Conservation (phyloP, 2,113 vertebrate species). For the Alethe castanea region DNA sequence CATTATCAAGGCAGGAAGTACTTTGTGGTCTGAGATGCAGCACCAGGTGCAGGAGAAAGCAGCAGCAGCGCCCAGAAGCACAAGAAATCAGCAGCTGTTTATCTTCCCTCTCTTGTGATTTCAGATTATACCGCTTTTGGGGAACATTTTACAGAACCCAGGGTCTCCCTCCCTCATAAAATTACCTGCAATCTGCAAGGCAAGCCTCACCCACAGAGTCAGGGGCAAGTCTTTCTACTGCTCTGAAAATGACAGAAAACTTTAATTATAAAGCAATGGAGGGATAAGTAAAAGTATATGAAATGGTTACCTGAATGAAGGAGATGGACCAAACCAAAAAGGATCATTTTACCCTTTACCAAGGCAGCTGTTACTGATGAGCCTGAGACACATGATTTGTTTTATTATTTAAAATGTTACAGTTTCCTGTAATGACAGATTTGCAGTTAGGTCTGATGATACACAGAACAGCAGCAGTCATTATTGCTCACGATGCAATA, state of each 20-base stretch:
- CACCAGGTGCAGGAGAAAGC: background rate
- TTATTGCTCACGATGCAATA: background rate
- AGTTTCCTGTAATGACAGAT: background rate
- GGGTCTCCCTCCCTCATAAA: background rate
- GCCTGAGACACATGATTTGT: rapidly evolving
- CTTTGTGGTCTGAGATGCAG: background rate
- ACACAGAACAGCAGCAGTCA: background rate
- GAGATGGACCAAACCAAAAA: background rate
- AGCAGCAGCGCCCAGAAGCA: background rate
- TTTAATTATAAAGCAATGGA: background rate
- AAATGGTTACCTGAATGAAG: background rate
- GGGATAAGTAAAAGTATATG: background rate
- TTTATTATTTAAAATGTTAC: background rate
- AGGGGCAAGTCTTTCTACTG: background rate
- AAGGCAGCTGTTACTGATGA: background rate
- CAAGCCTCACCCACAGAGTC: background rate
- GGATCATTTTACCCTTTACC: background rate
- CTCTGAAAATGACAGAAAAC: background rate
- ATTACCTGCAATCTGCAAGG: background rate
- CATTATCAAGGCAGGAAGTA: background rate
- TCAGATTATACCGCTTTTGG: background rate
- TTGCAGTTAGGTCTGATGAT: background rate
- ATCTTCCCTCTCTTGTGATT: background rate
- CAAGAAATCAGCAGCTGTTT: background rate
- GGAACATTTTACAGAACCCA: background rate